Evolutionary conservation across 2,888 invertebrate species (phyloP).

Genomic region (Diplolepis rosae): DNA sequence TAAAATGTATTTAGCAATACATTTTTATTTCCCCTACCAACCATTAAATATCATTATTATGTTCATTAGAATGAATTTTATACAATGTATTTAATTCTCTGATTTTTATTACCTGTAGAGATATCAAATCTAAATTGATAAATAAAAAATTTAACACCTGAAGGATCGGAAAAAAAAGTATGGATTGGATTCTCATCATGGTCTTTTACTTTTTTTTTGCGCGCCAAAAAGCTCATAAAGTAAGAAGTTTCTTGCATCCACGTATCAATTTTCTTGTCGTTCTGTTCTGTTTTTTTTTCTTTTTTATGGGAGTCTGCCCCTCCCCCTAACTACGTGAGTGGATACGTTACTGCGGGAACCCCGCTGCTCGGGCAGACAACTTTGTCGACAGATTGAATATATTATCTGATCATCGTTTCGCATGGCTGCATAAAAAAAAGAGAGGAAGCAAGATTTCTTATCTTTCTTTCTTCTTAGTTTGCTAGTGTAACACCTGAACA

Average conservation of each 20-base stretch:
- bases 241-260: conserved; percentile 16
- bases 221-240: conserved; percentile 26
- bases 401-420: conserved; percentile 37
- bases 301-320: conserved; percentile 29
- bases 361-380: conserved; percentile 29
- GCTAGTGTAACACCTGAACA: conserved; percentile 24
- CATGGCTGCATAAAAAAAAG: conserved; percentile 32
- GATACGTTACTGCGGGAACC: conserved; percentile 25
- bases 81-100: too few species aligned
- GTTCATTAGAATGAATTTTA: too few species aligned
- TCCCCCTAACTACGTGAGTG: conserved; percentile 16
- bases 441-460: conserved; percentile 31
- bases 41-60: too few species aligned
- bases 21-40: neutral
- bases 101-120: neutral
- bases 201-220: neutral
- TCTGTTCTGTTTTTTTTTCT: conserved; percentile 20
- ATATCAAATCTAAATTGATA: too few species aligned
- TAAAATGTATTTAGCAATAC: neutral
- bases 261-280: conserved; percentile 31
- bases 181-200: neutral
- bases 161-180: neutral
- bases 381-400: conserved; percentile 32
- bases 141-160: neutral
- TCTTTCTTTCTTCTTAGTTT: conserved; percentile 16